phyloP scores from a whole-genome alignment of 2,797 vertebrate species.

The Sardinella longiceps region DNA sequence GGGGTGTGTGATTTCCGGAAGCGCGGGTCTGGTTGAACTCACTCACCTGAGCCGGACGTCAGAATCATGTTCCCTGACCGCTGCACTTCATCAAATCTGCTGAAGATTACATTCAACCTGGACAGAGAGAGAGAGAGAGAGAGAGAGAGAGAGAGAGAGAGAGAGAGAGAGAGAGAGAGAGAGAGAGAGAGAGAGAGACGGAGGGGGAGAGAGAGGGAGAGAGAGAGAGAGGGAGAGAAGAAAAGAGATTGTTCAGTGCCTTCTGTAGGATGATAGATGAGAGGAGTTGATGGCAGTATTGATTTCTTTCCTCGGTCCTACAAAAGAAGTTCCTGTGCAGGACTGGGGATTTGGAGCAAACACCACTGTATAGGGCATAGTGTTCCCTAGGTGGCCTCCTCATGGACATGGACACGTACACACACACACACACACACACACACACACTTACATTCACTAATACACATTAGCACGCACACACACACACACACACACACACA shows the following conservation, averaged over 20 bases:
- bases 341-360: too few species aligned
- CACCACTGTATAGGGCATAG: too few species aligned
- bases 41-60: conserved; percentile 86
- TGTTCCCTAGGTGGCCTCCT: background rate
- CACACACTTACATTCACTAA: too few species aligned
- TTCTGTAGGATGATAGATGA: background rate
- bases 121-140: conserved; percentile 33
- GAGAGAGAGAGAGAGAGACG: background rate
- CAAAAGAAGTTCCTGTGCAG: background rate
- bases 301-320: background rate
- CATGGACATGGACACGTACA: background rate
- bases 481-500: too few species aligned
- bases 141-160: background rate
- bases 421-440: too few species aligned
- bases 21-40: background rate
- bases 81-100: conserved; percentile 97
- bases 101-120: conserved; percentile 99
- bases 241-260: background rate
- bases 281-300: background rate
- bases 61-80: conserved; percentile 96
- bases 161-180: conserved; percentile 30
- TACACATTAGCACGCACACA: too few species aligned
- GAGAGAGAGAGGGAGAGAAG: background rate
- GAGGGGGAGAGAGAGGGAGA: too few species aligned
- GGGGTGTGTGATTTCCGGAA: background rate